A percentile compares a stretch with the other conserved stretches of the same genome.
Conservation (phyloP, 2,888 invertebrate species). For the Tuberolachnus salignus region DNA sequence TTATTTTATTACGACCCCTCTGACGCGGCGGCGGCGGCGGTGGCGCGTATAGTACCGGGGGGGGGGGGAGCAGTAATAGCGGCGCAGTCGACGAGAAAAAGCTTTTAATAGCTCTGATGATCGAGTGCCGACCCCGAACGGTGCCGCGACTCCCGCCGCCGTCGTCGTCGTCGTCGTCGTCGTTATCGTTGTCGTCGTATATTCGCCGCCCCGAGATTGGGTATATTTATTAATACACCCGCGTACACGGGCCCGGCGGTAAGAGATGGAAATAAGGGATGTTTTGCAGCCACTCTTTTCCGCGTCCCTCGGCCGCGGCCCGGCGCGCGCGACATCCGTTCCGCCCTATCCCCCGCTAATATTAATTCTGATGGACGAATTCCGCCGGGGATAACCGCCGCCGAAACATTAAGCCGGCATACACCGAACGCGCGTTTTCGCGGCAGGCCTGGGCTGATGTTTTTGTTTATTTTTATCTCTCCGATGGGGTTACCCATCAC, state of each 20-base stretch:
- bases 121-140: slow-evolving; percentile 34
- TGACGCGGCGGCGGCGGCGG: neutral
- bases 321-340: slow-evolving; percentile 35
- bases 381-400: slow-evolving; percentile 43
- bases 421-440: neutral
- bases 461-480: slow-evolving; percentile 10
- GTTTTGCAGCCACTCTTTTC: neutral
- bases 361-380: slow-evolving; percentile 53
- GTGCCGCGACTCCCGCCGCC: no score
- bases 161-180: no score
- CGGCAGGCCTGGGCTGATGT: neutral
- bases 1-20: neutral
- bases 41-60: neutral
- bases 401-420: slow-evolving; percentile 36
- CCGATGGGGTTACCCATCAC: neutral
- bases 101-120: slow-evolving; percentile 56
- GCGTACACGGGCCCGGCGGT: slow-evolving; percentile 39
- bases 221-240: slow-evolving; percentile 50
- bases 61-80: neutral
- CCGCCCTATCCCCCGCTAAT: slow-evolving; percentile 51
- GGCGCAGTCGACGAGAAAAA: slow-evolving; percentile 52
- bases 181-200: no score
- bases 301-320: neutral
- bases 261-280: no score
- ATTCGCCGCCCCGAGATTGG: slow-evolving; percentile 26